phyloP scores from a whole-genome alignment of 2,797 vertebrate species.

The Leuciscus waleckii region DNA sequence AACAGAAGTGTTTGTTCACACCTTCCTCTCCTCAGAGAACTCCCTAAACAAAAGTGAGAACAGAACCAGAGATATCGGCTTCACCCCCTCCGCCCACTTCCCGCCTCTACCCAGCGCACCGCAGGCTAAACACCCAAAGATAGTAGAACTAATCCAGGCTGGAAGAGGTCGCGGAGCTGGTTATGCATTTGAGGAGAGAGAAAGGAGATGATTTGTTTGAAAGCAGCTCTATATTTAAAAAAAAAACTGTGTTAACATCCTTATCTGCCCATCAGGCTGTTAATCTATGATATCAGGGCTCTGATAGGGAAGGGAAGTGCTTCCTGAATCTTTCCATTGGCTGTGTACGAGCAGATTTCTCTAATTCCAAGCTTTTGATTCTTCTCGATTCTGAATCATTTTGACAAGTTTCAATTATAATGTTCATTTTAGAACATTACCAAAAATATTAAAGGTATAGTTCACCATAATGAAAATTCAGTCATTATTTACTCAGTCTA shows the following conservation, averaged over 20 bases:
- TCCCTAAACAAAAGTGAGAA: slow-evolving; percentile 31
- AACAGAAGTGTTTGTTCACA: slow-evolving; percentile 34
- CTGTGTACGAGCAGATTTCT: background rate
- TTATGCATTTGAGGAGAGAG: slow-evolving; percentile 65
- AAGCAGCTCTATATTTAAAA: slow-evolving; percentile 61
- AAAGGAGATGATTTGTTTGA: slow-evolving; percentile 67
- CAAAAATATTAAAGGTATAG: background rate
- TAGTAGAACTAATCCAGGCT: slow-evolving; percentile 71
- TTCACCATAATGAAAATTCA: background rate
- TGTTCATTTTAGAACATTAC: background rate
- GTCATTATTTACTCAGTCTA: background rate
- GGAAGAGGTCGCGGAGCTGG: slow-evolving; percentile 63
- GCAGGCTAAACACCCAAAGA: slow-evolving; percentile 52
- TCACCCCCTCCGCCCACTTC: slow-evolving; percentile 28
- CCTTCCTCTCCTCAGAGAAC: slow-evolving; percentile 42
- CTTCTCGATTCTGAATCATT: background rate
- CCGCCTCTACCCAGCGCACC: background rate
- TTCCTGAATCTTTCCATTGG: background rate
- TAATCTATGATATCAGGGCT: slow-evolving; percentile 71
- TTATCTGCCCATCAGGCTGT: slow-evolving; percentile 73
- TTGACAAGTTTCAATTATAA: too few species aligned
- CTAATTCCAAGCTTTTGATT: background rate
- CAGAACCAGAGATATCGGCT: slow-evolving; percentile 32
- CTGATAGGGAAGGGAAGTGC: slow-evolving; percentile 60
- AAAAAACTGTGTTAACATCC: slow-evolving; percentile 71